Percentiles rank a stretch among this genome's conserved stretches.
Conservation (phyloP, 2,888 invertebrate genomes). For the Ectropis crepuscularia region DNA sequence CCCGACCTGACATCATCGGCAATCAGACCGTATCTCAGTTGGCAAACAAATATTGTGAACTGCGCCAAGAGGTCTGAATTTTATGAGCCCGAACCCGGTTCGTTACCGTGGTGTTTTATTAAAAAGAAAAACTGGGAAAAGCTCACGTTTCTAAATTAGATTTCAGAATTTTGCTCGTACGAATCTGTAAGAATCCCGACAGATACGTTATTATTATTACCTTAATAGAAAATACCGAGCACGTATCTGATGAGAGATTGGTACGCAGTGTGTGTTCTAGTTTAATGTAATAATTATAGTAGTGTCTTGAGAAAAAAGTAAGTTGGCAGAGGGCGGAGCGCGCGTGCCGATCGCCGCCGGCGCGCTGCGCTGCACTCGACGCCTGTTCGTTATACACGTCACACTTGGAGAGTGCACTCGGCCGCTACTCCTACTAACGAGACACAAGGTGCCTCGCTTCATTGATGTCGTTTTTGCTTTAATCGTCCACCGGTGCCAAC, state of each 20-base stretch:
- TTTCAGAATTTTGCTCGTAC: slow-evolving; percentile 1
- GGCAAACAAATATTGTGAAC: slow-evolving; percentile 39
- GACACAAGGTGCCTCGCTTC: slow-evolving; percentile 70
- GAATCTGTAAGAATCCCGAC: not conserved
- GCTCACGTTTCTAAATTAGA: slow-evolving; percentile 34
- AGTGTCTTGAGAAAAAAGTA: slow-evolving; percentile 42
- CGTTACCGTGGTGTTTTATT: slow-evolving; percentile 28
- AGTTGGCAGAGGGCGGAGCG: slow-evolving; percentile 57
- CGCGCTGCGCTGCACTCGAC: slow-evolving; percentile 65
- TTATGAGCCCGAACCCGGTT: slow-evolving; percentile 36
- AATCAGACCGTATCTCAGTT: slow-evolving; percentile 34
- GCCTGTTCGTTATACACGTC: slow-evolving; percentile 78
- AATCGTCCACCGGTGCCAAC: slow-evolving; percentile 61
- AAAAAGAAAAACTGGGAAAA: slow-evolving; percentile 28
- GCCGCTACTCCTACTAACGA: slow-evolving; percentile 72
- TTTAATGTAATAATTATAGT: slow-evolving; percentile 27
- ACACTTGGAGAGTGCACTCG: slow-evolving; percentile 75
- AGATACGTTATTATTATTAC: not conserved
- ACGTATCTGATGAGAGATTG: not conserved
- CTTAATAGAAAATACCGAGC: not conserved
- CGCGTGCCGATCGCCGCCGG: slow-evolving; percentile 66
- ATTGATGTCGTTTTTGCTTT: slow-evolving; percentile 73
- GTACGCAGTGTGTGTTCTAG: not conserved
- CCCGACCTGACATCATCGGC: slow-evolving; percentile 10
- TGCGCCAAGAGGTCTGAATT: slow-evolving; percentile 41